phyloP scores from a whole-genome alignment of 1,140 invertebrate species.

The Zaprionus africanus region DNA sequence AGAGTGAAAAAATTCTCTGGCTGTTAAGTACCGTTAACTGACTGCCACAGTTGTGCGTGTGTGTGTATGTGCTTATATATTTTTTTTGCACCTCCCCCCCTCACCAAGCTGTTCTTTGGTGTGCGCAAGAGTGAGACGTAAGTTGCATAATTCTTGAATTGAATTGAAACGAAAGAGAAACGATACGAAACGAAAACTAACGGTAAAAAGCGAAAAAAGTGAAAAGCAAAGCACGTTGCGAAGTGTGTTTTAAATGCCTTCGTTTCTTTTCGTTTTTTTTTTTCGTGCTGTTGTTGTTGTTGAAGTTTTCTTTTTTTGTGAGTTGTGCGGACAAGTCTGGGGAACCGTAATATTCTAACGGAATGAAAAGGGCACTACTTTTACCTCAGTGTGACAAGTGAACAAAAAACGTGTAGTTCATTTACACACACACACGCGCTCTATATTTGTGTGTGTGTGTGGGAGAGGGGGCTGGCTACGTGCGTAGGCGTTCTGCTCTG shows the following conservation, averaged over 20 bases:
- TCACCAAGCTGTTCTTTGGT: constrained; percentile 42
- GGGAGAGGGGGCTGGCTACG: constrained; percentile 4
- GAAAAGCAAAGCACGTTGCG: constrained; percentile 6
- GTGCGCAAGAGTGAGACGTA: constrained; percentile 77
- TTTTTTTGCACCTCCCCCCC: constrained; percentile 24
- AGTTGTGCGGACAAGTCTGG: background rate
- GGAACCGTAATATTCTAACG: background rate
- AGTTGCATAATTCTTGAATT: constrained; percentile 73
- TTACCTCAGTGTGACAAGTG: constrained; percentile 19
- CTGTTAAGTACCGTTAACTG: constrained; percentile 4
- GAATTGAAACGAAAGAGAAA: constrained; percentile 8
- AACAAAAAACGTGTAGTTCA: constrained; percentile 40
- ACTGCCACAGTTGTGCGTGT: background rate
- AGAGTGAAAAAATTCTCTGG: background rate
- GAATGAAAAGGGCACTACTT: constrained; percentile 11
- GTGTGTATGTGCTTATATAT: background rate
- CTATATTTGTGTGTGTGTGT: constrained; percentile 15
- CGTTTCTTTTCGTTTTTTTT: constrained; percentile 20
- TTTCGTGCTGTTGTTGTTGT: constrained; percentile 7
- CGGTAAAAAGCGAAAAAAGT: constrained; percentile 4
- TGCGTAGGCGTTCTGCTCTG: constrained; percentile 44
- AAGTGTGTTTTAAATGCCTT: background rate
- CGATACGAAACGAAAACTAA: constrained; percentile 19
- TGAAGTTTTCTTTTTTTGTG: constrained; percentile 10
- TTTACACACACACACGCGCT: background rate